Evolutionary conservation across 2,888 invertebrate species (phyloP), one percentile per base, ranked within the genome.

Genomic region (Ectemnius lituratus): DNA sequence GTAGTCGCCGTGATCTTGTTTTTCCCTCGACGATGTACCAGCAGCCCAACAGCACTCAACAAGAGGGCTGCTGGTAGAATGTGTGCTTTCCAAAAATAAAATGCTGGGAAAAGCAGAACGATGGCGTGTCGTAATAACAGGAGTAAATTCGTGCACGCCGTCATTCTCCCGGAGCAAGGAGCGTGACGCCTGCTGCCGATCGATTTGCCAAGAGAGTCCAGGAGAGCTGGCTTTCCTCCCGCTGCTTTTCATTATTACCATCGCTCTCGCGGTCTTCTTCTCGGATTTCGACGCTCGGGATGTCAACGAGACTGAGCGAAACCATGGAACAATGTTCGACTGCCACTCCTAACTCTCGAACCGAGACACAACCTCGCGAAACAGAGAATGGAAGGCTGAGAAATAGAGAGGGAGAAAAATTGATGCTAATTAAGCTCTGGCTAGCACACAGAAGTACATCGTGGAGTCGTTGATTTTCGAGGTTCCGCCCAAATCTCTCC

Each of bases 341-440:
- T 57, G 18, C 46, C 67, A 59, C 66, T 71, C 71, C 47, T 71
- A 71, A 67, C 71, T 71, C 71, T 62, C 71, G 59, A 6, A 11
- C 66, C 37, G 62, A 62, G 58, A 58, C 58, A 62, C 67, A 62
- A 73, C 68, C 67, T 63, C 11, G 37, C 37, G 37, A 37, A 8
- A 37, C 37, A 37, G 37, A 37, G 37, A 23, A 23, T 37, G 37
- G 11, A 11, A 37, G 37, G 57, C 37, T 8, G 58, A 14, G 52
- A 52, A 52, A 37, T 20, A 20, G 65, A 14, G 58, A 14, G 23
- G 57, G 18, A 69, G 59, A 68, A 69, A 66, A 46, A 73, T 66
- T 65, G 65, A 69, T 59, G 69, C 69, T 73, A 69, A 73, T 73
- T 73, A 69, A 69, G 56, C 69, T 20, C 37, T 37, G 27, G n/a